Conservation (phyloP, 1,140 invertebrate genomes). For the Orius laevigatus region DNA sequence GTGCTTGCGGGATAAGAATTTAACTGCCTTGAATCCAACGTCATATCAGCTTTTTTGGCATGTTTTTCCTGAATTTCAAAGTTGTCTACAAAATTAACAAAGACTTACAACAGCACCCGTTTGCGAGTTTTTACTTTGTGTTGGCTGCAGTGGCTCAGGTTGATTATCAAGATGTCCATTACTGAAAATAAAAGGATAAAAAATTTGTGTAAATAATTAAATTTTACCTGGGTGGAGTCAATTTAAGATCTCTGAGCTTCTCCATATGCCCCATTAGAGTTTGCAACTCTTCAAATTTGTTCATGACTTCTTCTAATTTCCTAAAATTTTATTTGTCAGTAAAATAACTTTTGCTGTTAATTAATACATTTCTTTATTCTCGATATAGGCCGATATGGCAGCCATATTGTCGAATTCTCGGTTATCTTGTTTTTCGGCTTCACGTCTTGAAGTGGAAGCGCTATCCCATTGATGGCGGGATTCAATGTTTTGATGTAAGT, state of each 20-base stretch:
- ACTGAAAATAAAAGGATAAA: not conserved
- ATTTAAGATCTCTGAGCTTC: conserved; percentile 9
- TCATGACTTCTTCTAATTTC: conserved; percentile 16
- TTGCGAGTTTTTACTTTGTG: conserved; percentile 8
- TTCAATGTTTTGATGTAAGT: no score
- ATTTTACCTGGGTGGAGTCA: conserved; percentile 3
- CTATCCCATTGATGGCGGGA: no score
- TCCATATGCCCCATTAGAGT: conserved; percentile 14
- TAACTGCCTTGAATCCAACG: no score
- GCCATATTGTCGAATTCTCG: conserved; percentile 9
- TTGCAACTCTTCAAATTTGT: conserved; percentile 16
- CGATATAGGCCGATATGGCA: not conserved
- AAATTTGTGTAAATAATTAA: conserved; percentile 1
- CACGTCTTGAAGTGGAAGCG: not conserved
- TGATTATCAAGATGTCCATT: not conserved
- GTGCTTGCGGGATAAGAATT: no score
- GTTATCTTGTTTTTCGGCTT: conserved; percentile 13
- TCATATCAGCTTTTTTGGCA: no score
- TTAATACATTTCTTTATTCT: conserved; percentile 16
- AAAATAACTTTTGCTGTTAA: not conserved
- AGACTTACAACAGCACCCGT: conserved; percentile 11
- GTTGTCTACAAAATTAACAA: no score
- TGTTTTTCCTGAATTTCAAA: no score
- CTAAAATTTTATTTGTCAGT: conserved; percentile 8
- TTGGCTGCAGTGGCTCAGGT: not conserved